Conservation (phyloP, 35 echinoderm and acorn worm species). For the Amphiura filiformis region DNA sequence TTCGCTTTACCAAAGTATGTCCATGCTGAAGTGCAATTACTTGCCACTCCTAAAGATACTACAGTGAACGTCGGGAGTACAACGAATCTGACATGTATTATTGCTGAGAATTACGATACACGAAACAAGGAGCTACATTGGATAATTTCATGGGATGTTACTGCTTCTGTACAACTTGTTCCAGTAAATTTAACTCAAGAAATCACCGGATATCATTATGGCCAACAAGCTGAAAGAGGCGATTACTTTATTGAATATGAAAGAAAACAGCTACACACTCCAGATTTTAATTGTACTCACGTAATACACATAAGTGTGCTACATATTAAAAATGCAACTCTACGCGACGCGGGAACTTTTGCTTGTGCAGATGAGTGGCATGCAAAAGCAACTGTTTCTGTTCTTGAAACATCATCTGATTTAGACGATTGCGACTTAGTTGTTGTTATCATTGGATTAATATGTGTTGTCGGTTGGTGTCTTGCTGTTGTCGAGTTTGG, state of each 20-base stretch:
- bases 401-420: neutral
- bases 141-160: neutral
- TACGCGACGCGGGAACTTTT: neutral
- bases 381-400: neutral
- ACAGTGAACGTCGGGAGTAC: neutral
- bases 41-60: neutral
- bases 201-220: neutral
- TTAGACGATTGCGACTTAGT: neutral
- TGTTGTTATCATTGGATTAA: neutral
- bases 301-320: neutral
- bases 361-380: neutral
- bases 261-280: neutral
- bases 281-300: neutral
- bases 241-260: neutral
- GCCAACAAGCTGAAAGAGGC: neutral
- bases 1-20: neutral
- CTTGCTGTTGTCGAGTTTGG: conserved; percentile 1
- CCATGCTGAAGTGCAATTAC: neutral
- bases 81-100: neutral
- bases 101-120: neutral
- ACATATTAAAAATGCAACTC: neutral
- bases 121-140: neutral
- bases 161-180: neutral
- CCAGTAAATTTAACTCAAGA: neutral
- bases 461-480: neutral